A percentile compares a stretch with the other conserved stretches of the same genome.
Conservation (phyloP, 2,888 invertebrate species). For the Adelognathus sp. region DNA sequence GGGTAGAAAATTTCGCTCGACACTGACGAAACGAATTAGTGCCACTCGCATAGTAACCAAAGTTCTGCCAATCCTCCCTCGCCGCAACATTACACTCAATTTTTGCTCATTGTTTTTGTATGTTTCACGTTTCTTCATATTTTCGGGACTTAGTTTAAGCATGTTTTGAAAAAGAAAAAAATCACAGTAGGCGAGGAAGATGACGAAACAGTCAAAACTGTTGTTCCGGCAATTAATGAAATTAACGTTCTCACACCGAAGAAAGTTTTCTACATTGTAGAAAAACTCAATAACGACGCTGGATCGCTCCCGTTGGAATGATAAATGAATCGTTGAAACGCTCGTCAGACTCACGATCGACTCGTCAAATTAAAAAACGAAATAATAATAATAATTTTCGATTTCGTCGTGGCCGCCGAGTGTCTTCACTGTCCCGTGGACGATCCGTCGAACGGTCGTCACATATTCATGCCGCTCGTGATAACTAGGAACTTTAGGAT, state of each 20-base stretch:
- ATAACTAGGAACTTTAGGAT: constrained; percentile 46
- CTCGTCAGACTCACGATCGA: neutral
- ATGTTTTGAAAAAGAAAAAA: neutral
- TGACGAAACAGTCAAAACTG: constrained; percentile 17
- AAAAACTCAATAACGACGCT: constrained; percentile 4
- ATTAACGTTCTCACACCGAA: neutral
- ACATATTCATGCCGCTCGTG: constrained; percentile 15
- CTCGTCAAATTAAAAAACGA: neutral
- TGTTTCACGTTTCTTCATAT: neutral
- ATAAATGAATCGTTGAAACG: constrained; percentile 3
- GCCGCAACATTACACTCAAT: neutral
- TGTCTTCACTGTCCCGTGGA: constrained; percentile 10
- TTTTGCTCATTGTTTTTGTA: neutral
- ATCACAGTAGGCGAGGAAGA: constrained; percentile 17
- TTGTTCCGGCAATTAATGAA: constrained; percentile 2
- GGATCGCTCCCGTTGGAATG: constrained; percentile 25
- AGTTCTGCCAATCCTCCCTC: constrained; percentile 23
- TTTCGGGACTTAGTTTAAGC: neutral
- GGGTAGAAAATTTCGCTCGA: neutral
- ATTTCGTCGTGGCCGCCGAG: constrained; percentile 9
- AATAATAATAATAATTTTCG: neutral
- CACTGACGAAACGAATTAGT: constrained; percentile 14
- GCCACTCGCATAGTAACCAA: constrained; percentile 28
- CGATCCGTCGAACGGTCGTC: constrained; percentile 1
- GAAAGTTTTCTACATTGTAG: neutral